Base-by-base conservation (phyloP, 2,113 vertebrate species). In the Oreocharis arfaki region DNA sequence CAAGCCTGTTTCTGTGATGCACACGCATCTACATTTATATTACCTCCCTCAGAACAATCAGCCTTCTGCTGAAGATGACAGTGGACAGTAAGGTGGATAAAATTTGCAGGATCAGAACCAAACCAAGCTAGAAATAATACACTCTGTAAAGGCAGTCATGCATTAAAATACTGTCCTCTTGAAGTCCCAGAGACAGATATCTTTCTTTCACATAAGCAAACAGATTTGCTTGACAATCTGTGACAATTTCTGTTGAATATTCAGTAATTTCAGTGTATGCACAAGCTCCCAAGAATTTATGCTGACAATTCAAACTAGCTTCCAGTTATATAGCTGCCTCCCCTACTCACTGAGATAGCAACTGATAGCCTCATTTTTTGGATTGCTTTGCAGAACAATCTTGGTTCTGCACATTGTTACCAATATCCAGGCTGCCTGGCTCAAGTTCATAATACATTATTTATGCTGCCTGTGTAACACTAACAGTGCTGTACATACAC, bases 1-100 rank as follows among this genome's bases (percentile, higher is more conserved):
- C 69, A 89, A 60, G 46, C 9, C 28, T 55, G 10, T 23, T 80
- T 75, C 78, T 55, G 39, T 42, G 32, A 89, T 7, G 52, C 13
- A 28, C 20, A 50, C 0, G 1, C 18, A 57, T 3, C 6, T 61
- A 22, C 15, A n/a, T 2, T 2, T 2, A 0, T 7, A 63, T 59
- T 13, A 21, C 33, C 17, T 47, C 47, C 7, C 42, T 75, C 3
- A 33, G 65, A 11, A 59, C 1, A 1, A 63, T 13, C 33, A 55
- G 26, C n/a, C 56, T 37, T 53, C 60, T 63, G 42, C 57, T 68
- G 44, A 75, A 83, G 37, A 53, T 1, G 4, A 59, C 28, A 67
- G 13, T 4, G 12, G 39, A 71, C 69, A 67, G 20, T 5, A 83
- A 79, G 14, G 28, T 13, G 21, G 30, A 27, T 9, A 75, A 68